Conservation (phyloP, 2,113 vertebrate species). For the Amia ocellicauda region DNA sequence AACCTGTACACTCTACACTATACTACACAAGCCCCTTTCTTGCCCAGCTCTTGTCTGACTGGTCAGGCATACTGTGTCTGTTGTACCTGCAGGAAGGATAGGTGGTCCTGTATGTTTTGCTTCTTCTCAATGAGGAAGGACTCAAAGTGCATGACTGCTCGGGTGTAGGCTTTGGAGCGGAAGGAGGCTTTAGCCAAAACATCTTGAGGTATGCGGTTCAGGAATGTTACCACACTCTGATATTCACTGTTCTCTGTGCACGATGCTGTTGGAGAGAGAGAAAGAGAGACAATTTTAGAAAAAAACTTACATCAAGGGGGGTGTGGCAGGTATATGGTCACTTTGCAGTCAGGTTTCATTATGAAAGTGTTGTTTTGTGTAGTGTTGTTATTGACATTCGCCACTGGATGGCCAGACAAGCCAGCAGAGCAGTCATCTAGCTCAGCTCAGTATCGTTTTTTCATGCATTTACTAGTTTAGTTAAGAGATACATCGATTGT, state of each 20-base stretch:
- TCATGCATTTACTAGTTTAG: too few species aligned
- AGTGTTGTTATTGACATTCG: too few species aligned
- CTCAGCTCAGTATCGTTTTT: too few species aligned
- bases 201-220: conserved; percentile 92
- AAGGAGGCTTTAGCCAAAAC: conserved; percentile 88
- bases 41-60: too few species aligned
- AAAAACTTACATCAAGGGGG: conserved; percentile 90
- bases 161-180: conserved; percentile 93
- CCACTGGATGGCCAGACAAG: too few species aligned
- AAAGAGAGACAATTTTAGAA: conserved; percentile 44
- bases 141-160: conserved; percentile 97
- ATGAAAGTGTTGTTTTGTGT: too few species aligned
- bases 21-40: too few species aligned
- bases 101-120: conserved; percentile 90
- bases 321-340: conserved; percentile 93
- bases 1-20: too few species aligned
- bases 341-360: conserved; percentile 97
- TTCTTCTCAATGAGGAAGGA: conserved; percentile 91
- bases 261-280: conserved; percentile 40
- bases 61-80: background rate
- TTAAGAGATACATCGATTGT: too few species aligned
- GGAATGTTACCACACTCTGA: conserved; percentile 82
- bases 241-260: conserved; percentile 73
- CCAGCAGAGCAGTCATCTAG: too few species aligned
- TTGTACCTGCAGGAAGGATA: conserved; percentile 90